A percentile compares a stretch with the other conserved stretches of the same genome.
Evolutionary conservation across 1,140 invertebrate species (phyloP).

Genomic region (Popillia japonica): DNA sequence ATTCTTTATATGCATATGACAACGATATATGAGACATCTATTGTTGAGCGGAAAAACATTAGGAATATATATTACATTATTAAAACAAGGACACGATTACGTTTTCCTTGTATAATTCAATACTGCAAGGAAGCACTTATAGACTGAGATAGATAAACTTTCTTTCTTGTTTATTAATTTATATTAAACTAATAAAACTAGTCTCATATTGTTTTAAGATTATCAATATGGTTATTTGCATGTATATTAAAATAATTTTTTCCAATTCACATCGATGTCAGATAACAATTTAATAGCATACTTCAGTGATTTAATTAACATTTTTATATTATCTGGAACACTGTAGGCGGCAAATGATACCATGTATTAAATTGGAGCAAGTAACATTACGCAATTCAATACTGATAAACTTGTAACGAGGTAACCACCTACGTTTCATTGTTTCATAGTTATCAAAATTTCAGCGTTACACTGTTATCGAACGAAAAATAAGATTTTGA

Average conservation of each 20-base stretch:
- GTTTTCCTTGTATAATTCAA: not conserved
- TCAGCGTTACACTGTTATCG: no score
- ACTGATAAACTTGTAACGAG: not conserved
- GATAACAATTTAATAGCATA: not conserved
- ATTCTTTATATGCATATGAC: not conserved
- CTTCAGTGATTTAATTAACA: not conserved
- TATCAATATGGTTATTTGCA: no score
- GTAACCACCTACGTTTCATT: not conserved
- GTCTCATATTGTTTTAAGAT: no score
- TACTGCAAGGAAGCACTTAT: no score
- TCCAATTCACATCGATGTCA: not conserved
- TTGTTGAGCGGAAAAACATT: not conserved
- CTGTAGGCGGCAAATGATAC: not conserved
- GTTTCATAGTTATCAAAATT: not conserved
- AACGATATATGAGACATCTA: conserved; percentile 5
- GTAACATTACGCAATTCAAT: not conserved
- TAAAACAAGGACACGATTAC: not conserved
- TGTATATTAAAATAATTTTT: no score
- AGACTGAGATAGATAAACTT: no score
- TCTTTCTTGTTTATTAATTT: no score
- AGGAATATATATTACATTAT: conserved; percentile 4
- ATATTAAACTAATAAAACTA: no score
- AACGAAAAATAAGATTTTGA: no score
- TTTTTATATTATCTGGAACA: not conserved
- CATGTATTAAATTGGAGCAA: conserved; percentile 1